A percentile compares a stretch with the other conserved stretches of the same genome.
These are phyloP conservation scores for Todus mexicanus DNA, from an alignment of 2,797 vertebrate species.

Conservation along the genomic window DNA sequence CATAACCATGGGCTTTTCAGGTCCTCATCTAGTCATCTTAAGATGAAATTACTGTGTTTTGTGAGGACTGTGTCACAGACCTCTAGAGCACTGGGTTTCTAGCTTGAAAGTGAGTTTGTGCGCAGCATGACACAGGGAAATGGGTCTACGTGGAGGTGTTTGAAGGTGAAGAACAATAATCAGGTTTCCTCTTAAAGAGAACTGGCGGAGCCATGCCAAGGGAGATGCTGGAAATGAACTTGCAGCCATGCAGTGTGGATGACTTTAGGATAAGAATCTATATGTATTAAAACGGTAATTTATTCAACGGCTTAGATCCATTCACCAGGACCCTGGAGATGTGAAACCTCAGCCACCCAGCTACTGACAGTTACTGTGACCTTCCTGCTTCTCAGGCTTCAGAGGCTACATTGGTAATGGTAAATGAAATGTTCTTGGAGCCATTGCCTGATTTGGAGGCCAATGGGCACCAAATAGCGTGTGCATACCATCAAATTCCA, in stretches of 20 bases:
- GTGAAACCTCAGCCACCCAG: neutral
- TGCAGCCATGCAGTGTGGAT: too few relatives aligned
- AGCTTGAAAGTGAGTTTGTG: neutral
- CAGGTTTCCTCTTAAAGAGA: neutral
- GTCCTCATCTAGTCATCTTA: neutral
- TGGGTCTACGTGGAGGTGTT: neutral
- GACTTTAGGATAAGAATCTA: neutral
- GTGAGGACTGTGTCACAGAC: neutral
- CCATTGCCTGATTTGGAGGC: rapidly evolving
- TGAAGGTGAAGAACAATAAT: neutral
- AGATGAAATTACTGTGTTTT: neutral
- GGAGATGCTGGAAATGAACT: neutral
- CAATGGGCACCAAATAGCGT: neutral
- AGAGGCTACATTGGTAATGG: neutral
- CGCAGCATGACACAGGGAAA: neutral
- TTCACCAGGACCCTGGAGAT: neutral
- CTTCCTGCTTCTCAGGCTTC: neutral
- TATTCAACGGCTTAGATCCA: neutral
- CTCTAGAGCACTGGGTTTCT: neutral
- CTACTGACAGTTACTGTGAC: neutral
- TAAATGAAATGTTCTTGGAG: neutral
- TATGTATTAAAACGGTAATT: neutral
- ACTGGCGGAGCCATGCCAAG: neutral
- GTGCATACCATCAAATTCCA: neutral
- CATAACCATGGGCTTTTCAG: neutral